Evolutionary conservation across 2,797 vertebrate species (phyloP).

Genomic region (Siniperca scherzeri): DNA sequence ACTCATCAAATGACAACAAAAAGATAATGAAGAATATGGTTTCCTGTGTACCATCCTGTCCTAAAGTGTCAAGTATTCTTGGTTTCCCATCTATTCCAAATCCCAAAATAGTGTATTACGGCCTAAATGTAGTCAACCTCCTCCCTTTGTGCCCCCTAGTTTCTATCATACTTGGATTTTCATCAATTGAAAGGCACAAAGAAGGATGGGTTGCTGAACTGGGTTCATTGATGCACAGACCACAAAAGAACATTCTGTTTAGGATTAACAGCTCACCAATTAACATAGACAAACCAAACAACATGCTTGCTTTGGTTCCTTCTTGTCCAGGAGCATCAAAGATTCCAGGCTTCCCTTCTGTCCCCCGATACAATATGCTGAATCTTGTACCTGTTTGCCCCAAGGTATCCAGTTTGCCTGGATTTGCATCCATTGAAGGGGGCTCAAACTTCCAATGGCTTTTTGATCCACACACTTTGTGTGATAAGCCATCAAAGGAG

Average conservation of each 20-base stretch:
- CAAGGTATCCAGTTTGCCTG: slow-evolving; percentile 60
- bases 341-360: slow-evolving; percentile 73
- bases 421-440: slow-evolving; percentile 56
- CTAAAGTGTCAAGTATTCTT: slow-evolving; percentile 59
- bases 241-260: slow-evolving; percentile 25
- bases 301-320: slow-evolving; percentile 59
- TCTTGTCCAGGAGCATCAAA: slow-evolving; percentile 69
- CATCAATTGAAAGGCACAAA: slow-evolving; percentile 53
- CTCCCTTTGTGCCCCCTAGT: slow-evolving; percentile 63
- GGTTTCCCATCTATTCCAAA: slow-evolving; percentile 74
- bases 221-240: slow-evolving; percentile 35
- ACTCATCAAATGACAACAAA: slow-evolving; percentile 13
- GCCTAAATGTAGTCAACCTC: slow-evolving; percentile 52
- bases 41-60: slow-evolving; percentile 67
- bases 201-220: slow-evolving; percentile 43
- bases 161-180: slow-evolving; percentile 69
- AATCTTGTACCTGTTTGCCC: slow-evolving; percentile 65
- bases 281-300: slow-evolving; percentile 25
- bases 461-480: slow-evolving; percentile 45
- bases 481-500: slow-evolving; percentile 41
- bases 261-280: slow-evolving; percentile 28
- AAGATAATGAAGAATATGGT: slow-evolving; percentile 43
- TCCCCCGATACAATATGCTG: slow-evolving; percentile 51
- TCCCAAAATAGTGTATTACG: slow-evolving; percentile 43
- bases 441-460: slow-evolving; percentile 42